Conservation (phyloP, 2,888 invertebrate species). For the Tridacna gigas region DNA sequence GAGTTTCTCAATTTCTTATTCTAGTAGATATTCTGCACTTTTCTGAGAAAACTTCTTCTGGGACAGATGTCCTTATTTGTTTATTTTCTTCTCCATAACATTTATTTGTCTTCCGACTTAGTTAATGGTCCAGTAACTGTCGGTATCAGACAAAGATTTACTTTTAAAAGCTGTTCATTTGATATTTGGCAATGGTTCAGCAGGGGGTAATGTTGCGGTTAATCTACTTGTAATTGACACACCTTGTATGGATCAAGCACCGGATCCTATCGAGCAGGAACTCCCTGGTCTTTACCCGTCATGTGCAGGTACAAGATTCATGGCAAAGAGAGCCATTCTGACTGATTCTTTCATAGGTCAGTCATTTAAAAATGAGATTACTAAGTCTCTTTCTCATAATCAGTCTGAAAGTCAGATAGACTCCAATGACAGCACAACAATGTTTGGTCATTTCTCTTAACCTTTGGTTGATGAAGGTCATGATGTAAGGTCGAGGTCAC, state of each 20-base stretch:
- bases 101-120: conserved; percentile 45
- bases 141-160: conserved; percentile 44
- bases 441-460: not conserved
- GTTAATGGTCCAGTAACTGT: conserved; percentile 49
- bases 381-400: conserved; percentile 8
- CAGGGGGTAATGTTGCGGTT: conserved; percentile 21
- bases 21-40: conserved; percentile 45
- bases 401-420: conserved; percentile 1
- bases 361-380: conserved; percentile 21
- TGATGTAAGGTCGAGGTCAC: conserved; percentile 42
- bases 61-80: conserved; percentile 45
- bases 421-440: not conserved
- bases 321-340: conserved; percentile 32
- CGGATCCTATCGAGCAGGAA: conserved; percentile 35
- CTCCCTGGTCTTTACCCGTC: conserved; percentile 25
- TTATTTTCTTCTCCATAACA: conserved; percentile 47
- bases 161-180: conserved; percentile 54
- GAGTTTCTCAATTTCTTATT: conserved; percentile 57
- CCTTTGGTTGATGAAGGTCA: conserved; percentile 17
- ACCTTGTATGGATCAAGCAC: conserved; percentile 15
- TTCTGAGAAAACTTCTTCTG: conserved; percentile 39
- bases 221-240: conserved; percentile 36
- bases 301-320: conserved; percentile 35
- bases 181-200: conserved; percentile 48
- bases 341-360: not conserved